Percentiles rank a stretch among this genome's conserved stretches.
Conservation (phyloP, 2,797 vertebrate genomes). For the Melanotaenia pygmaea region DNA sequence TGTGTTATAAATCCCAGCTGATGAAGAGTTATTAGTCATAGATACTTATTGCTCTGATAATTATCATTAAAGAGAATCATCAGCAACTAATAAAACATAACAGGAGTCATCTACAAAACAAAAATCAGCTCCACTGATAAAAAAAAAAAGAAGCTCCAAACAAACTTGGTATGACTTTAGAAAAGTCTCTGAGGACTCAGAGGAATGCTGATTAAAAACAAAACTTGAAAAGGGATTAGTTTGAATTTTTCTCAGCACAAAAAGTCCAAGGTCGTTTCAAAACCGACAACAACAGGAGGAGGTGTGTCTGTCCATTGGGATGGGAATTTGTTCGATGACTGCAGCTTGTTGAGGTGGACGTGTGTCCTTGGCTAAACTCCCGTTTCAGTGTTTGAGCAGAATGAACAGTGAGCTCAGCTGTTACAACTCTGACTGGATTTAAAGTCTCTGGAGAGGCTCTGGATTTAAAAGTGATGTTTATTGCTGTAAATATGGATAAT, state of each 20-base stretch:
- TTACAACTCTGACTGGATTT: slow-evolving; percentile 21
- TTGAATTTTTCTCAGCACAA: slow-evolving; percentile 27
- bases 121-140: slow-evolving; percentile 20
- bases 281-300: slow-evolving; percentile 39
- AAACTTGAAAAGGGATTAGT: slow-evolving; percentile 22
- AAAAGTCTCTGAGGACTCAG: slow-evolving; percentile 27
- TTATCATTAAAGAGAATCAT: slow-evolving; percentile 26
- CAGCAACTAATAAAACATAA: slow-evolving; percentile 35
- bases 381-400: slow-evolving; percentile 7
- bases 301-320: slow-evolving; percentile 38
- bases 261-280: slow-evolving; percentile 52
- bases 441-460: slow-evolving; percentile 12
- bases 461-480: slow-evolving; percentile 9
- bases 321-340: slow-evolving; percentile 28
- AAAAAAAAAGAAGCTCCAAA: slow-evolving; percentile 26
- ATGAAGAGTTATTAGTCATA: not conserved
- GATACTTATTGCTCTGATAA: slow-evolving; percentile 25
- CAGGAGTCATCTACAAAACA: slow-evolving; percentile 18
- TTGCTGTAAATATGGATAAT: slow-evolving; percentile 6
- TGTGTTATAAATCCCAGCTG: not conserved
- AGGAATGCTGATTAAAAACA: slow-evolving; percentile 29
- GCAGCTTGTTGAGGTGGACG: slow-evolving; percentile 20
- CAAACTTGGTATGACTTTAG: slow-evolving; percentile 43
- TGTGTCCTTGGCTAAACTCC: slow-evolving; percentile 39
- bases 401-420: slow-evolving; percentile 23